Base-by-base conservation (phyloP, 2,888 invertebrate species). In the Caenorhabditis zanzibari region DNA sequence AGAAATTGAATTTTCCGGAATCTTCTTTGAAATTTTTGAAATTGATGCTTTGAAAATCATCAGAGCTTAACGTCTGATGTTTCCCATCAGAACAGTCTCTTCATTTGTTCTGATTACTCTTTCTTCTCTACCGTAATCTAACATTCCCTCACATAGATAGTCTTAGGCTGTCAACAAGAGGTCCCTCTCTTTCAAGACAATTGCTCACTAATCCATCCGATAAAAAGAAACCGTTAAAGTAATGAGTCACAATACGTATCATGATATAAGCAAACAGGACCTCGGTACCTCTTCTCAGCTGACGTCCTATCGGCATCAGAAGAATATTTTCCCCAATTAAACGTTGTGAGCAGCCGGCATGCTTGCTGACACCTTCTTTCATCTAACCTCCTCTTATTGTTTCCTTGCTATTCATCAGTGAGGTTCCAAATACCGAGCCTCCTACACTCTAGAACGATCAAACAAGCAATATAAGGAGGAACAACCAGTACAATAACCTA, bases 401-500 rank as follows among this genome's bases (percentile, higher is more conserved):
- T 75, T 75, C 81, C 75, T 52, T 35, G 41, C 81, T 72, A 75
- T 81, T 81, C 74, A 81, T 71, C 75, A 58, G 41, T 75, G 79
- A 79, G 79, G 71, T 52, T 26, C 71, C 68, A 66, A 75, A 75
- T 76, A 76, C 59, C 76, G 73, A 35, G 59, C 52, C 66, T 35
- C 56, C 32, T 16, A 9, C 59, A 52, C 54, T 63, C 75, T 75
- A 58, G 52, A 77, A 69, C 38, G 56, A 64, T 68, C 76, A 76
- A 76, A 76, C 76, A 76, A 68, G 68, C 59, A 66, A 61, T 61
- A 52, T 38, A 52, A 56, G 63, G 63, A 71, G 61, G 41, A 68
- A 76, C 68, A 76, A 76, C 76, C 49, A 41, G 71, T 79, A 79
- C 79, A 79, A 79, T 79, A 79, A 79, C 79, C 79, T 79, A 79